Percentiles rank a stretch among this genome's conserved stretches.
Evolutionary conservation across 2,888 invertebrate species (phyloP).

Genomic region (Sylvicola cinctus): DNA sequence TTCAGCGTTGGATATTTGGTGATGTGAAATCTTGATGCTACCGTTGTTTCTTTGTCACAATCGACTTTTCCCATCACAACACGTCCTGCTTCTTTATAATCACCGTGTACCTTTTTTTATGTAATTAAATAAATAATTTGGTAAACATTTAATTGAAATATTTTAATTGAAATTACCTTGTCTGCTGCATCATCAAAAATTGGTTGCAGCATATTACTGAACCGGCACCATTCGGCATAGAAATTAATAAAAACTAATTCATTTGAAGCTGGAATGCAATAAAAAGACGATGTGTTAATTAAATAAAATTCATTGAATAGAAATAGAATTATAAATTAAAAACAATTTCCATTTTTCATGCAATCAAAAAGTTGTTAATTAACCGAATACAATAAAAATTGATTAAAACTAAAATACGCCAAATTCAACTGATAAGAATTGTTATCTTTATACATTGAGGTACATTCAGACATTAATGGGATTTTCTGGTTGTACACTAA

Average conservation of each 20-base stretch:
- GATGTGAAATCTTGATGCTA: slow-evolving; percentile 85
- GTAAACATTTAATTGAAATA: background rate
- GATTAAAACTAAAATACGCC: too few relatives aligned
- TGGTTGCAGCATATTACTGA: slow-evolving; percentile 91
- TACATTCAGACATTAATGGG: too few relatives aligned
- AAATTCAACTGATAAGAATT: too few relatives aligned
- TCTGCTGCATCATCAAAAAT: slow-evolving; percentile 92
- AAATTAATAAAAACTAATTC: slow-evolving; percentile 97
- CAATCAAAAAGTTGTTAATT: background rate
- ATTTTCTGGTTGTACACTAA: too few relatives aligned
- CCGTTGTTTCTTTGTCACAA: slow-evolving; percentile 76
- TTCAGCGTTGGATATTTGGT: slow-evolving; percentile 98
- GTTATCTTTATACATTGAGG: too few relatives aligned
- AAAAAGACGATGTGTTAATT: background rate
- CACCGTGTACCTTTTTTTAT: background rate
- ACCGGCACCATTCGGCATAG: slow-evolving; percentile 99
- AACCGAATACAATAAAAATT: too few relatives aligned
- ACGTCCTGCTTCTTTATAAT: slow-evolving; percentile 38
- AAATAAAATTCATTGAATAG: background rate
- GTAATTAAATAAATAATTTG: too few relatives aligned
- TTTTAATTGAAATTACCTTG: slow-evolving; percentile 40
- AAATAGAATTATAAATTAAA: too few relatives aligned
- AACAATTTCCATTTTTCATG: too few relatives aligned
- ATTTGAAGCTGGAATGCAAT: slow-evolving; percentile 57
- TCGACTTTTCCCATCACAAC: slow-evolving; percentile 94